Percentiles rank a stretch among this genome's conserved stretches.
phyloP scores from a whole-genome alignment of 1,140 invertebrate genomes.

The Brachionus rubens region DNA sequence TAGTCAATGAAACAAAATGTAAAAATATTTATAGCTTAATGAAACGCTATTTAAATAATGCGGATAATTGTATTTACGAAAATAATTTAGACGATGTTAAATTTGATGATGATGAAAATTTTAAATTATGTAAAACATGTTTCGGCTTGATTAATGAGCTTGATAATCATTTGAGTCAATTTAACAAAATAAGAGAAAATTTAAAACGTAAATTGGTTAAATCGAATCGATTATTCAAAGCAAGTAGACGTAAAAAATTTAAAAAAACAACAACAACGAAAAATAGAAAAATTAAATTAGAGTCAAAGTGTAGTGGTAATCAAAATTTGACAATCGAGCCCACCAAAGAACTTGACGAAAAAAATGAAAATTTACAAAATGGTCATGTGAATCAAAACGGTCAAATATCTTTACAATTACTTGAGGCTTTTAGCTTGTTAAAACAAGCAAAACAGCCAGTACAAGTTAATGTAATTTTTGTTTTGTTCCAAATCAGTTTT shows the following conservation, averaged over 20 bases:
- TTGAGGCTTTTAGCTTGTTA: too few species aligned
- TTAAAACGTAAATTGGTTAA: not conserved
- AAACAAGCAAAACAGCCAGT: too few species aligned
- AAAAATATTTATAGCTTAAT: not conserved
- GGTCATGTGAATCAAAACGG: too few species aligned
- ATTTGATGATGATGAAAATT: not conserved
- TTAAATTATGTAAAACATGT: slow-evolving; percentile 23
- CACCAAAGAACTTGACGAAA: not conserved
- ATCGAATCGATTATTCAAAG: not conserved
- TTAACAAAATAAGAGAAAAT: slow-evolving; percentile 8
- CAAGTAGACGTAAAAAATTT: not conserved
- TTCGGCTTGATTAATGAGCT: not conserved
- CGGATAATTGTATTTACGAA: not conserved
- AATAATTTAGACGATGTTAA: not conserved
- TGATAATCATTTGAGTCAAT: not conserved
- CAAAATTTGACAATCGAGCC: not conserved
- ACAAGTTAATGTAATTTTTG: not conserved
- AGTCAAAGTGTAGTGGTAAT: too few species aligned
- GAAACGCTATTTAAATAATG: not conserved
- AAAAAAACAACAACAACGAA: slow-evolving; percentile 28
- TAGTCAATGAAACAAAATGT: slow-evolving; percentile 17
- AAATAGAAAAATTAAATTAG: not conserved
- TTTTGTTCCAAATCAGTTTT: not conserved
- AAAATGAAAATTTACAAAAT: too few species aligned
- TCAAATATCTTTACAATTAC: too few species aligned